These are phyloP conservation scores for Gasterosteus nipponicus DNA, from an alignment of 2,113 vertebrate genomes.

Conservation along the genomic window DNA sequence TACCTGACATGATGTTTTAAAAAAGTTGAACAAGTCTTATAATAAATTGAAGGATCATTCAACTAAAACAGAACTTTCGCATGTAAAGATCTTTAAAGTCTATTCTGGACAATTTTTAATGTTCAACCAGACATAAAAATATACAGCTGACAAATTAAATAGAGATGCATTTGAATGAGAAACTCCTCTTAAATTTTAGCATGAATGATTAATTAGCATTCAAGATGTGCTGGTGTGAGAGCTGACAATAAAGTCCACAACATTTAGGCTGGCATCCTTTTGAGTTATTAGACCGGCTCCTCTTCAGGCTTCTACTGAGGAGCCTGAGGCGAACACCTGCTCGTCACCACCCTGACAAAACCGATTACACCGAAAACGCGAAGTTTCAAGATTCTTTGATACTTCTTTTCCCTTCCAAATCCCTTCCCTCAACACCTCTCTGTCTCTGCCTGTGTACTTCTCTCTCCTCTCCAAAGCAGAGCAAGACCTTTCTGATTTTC, in stretches of 20 bases:
- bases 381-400: conserved; percentile 55
- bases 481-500: conserved; percentile 25
- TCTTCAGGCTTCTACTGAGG: conserved; percentile 61
- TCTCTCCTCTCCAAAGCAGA: conserved; percentile 4
- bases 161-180: conserved; percentile 16
- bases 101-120: not conserved
- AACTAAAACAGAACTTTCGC: not conserved
- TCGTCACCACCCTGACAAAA: conserved; percentile 58
- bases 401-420: conserved; percentile 1
- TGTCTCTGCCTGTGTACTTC: conserved; percentile 10
- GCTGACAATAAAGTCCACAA: conserved; percentile 46
- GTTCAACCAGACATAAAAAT: not conserved
- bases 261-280: conserved; percentile 54
- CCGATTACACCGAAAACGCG: conserved; percentile 42
- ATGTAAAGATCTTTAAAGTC: not conserved
- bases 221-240: conserved; percentile 54
- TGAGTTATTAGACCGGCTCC: conserved; percentile 43
- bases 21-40: too few species aligned
- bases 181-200: conserved; percentile 36
- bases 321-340: conserved; percentile 63
- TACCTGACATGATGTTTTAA: not conserved
- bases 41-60: too few species aligned
- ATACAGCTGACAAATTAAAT: not conserved
- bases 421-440: conserved; percentile 20
- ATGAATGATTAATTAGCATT: conserved; percentile 49